Percentiles rank a stretch among this genome's conserved stretches.
These are phyloP conservation scores for Microctonus brassicae DNA, from an alignment of 2,888 invertebrate genomes.

Conservation along the genomic window DNA sequence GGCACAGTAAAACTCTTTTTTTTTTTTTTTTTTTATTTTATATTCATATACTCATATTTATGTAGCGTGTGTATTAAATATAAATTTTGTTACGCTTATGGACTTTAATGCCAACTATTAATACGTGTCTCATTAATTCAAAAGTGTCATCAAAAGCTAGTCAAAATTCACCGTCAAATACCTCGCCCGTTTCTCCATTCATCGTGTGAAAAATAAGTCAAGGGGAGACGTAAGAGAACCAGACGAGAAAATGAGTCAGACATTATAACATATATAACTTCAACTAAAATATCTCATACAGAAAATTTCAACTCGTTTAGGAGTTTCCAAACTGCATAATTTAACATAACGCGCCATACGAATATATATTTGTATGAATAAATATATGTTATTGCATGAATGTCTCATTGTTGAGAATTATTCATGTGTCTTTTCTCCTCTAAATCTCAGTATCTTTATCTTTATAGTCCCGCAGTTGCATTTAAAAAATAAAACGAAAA, in stretches of 20 bases:
- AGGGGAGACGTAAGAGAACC: neutral
- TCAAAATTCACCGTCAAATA: too few species aligned
- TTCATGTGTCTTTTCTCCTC: conserved; percentile 21
- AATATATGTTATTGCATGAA: conserved; percentile 20
- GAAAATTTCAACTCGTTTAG: conserved; percentile 29
- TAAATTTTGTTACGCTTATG: conserved; percentile 8
- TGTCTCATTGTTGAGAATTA: conserved; percentile 29
- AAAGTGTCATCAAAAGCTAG: too few species aligned
- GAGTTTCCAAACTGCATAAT: conserved; percentile 33
- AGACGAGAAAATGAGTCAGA: neutral
- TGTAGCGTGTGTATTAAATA: neutral
- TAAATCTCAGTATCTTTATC: conserved; percentile 2
- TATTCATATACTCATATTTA: too few species aligned
- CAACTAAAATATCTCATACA: conserved; percentile 17
- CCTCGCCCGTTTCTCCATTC: neutral
- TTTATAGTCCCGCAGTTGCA: neutral
- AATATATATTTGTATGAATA: neutral
- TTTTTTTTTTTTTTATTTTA: too few species aligned
- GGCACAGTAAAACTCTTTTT: neutral
- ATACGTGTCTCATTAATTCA: conserved; percentile 14
- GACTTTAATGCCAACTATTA: neutral
- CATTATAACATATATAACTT: neutral
- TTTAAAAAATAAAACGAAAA: neutral
- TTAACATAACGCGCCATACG: conserved; percentile 11
- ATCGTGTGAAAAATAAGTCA: neutral